These are phyloP conservation scores for Aspiorhynchus laticeps DNA, from an alignment of 2,113 vertebrate species.

Conservation along the genomic window DNA sequence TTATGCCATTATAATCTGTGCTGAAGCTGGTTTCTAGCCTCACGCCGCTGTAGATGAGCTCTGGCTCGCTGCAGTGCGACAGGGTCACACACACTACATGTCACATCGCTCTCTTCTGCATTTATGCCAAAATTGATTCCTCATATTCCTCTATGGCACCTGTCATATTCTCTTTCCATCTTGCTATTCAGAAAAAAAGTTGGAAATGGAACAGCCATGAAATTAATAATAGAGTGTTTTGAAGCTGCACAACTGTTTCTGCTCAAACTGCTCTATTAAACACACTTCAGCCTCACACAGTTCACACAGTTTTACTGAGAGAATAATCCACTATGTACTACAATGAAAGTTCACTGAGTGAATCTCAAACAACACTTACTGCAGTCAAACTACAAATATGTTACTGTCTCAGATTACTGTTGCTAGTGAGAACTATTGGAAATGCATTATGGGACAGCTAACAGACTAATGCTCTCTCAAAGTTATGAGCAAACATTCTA, in stretches of 20 bases:
- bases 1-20: constrained; percentile 60
- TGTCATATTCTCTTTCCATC: background rate
- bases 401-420: background rate
- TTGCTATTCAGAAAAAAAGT: background rate
- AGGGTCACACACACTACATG: background rate
- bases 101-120: background rate
- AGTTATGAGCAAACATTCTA: too few species aligned
- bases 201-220: too few species aligned
- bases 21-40: constrained; percentile 37
- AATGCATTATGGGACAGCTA: too few species aligned
- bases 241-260: background rate
- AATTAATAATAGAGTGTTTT: background rate
- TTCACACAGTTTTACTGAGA: background rate
- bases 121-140: background rate
- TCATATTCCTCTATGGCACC: background rate
- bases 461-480: too few species aligned
- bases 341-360: background rate
- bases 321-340: background rate
- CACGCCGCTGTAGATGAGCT: background rate
- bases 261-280: background rate
- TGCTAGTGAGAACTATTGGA: background rate
- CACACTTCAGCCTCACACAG: background rate
- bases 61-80: background rate
- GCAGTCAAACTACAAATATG: too few species aligned
- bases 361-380: too few species aligned